phyloP scores from a whole-genome alignment of 2,888 invertebrate genomes.

The Drosophila imparisetae region DNA sequence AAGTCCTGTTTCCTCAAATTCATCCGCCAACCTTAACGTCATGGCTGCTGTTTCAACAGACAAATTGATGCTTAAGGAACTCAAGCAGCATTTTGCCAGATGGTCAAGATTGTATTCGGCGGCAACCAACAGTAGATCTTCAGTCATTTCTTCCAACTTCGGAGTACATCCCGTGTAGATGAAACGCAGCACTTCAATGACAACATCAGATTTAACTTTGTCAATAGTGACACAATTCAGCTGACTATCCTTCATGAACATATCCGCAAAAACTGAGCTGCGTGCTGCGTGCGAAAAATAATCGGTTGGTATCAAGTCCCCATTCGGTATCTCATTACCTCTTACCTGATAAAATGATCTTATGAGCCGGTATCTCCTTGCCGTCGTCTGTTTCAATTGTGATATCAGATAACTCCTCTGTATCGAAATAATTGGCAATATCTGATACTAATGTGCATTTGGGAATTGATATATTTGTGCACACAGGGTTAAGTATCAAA shows the following conservation, averaged over 20 bases:
- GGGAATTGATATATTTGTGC: too few relatives aligned
- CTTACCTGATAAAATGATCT: not conserved
- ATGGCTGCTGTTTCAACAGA: not conserved
- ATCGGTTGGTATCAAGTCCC: not conserved
- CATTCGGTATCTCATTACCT: not conserved
- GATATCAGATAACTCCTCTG: too few relatives aligned
- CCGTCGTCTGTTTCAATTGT: too few relatives aligned
- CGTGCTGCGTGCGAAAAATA: not conserved
- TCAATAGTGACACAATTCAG: not conserved
- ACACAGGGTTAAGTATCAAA: too few relatives aligned
- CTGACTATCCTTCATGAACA: not conserved
- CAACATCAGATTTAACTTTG: not conserved
- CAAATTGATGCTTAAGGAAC: not conserved
- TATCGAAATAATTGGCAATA: too few relatives aligned
- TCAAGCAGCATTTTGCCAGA: not conserved
- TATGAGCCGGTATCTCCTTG: not conserved
- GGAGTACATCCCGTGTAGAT: not conserved
- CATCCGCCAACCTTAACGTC: not conserved
- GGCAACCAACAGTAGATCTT: not conserved
- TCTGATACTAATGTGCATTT: too few relatives aligned
- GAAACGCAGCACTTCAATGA: not conserved
- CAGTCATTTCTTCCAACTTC: not conserved
- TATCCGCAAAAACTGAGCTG: not conserved
- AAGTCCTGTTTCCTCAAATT: too few relatives aligned
- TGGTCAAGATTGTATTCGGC: accelerated